Evolutionary conservation across 2,797 vertebrate species (phyloP).

Genomic region (Sternarchorhynchus goeldii): DNA sequence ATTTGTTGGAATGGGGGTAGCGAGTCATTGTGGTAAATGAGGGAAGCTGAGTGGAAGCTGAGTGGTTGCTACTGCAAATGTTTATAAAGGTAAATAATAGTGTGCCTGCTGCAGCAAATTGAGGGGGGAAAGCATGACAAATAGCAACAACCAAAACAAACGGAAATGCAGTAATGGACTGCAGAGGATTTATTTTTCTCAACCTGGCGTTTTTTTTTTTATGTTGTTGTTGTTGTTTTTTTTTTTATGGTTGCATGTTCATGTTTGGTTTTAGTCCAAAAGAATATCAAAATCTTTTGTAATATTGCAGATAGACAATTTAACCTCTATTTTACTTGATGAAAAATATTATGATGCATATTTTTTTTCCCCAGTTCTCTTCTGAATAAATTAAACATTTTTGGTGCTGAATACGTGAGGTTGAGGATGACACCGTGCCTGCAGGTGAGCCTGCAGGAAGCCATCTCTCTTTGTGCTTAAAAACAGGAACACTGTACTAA

Average conservation of each 20-base stretch:
- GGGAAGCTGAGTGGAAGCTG: conserved; percentile 24
- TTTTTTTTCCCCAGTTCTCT: too few relatives aligned
- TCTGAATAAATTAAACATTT: too few relatives aligned
- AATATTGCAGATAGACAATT: background rate
- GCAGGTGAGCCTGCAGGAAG: too few relatives aligned
- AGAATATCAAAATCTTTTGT: background rate
- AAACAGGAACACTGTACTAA: too few relatives aligned
- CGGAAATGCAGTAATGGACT: conserved; percentile 6
- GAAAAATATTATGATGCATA: too few relatives aligned
- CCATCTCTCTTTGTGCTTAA: too few relatives aligned
- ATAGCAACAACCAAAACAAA: conserved; percentile 22
- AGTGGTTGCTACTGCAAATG: conserved; percentile 12
- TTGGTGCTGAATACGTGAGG: too few relatives aligned
- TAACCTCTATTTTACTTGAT: background rate
- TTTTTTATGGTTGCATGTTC: background rate
- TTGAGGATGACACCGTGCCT: too few relatives aligned
- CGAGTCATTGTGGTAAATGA: conserved; percentile 31
- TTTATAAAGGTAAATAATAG: conserved; percentile 34
- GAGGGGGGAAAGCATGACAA: conserved; percentile 11
- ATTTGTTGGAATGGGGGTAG: conserved; percentile 14
- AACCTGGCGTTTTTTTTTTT: background rate
- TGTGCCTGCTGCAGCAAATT: background rate
- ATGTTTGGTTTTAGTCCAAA: conserved; percentile 22
- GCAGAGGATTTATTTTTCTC: background rate
- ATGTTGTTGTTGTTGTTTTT: background rate